Percentiles rank a stretch among this genome's conserved stretches.
phyloP scores from a whole-genome alignment of 2,113 vertebrate genomes.

The Clarias batrachus region DNA sequence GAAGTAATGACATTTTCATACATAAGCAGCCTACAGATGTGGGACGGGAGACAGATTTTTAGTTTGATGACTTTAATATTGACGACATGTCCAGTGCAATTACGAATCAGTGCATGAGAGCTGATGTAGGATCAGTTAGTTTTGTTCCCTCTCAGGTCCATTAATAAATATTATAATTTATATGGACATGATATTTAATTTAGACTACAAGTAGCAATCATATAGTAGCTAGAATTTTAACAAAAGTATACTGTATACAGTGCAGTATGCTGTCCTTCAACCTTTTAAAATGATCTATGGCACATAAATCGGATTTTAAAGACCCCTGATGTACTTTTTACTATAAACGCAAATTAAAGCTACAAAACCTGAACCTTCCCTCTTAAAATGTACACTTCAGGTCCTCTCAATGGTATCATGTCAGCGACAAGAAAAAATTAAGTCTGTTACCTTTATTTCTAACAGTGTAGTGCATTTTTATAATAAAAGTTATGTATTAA shows the following conservation, averaged over 20 bases:
- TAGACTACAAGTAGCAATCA: not conserved
- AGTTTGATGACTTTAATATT: not conserved
- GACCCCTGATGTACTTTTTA: too few relatives aligned
- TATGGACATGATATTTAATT: not conserved
- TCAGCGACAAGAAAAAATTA: not conserved
- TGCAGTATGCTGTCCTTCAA: too few relatives aligned
- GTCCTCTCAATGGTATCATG: too few relatives aligned
- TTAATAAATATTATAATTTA: not conserved
- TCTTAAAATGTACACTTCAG: too few relatives aligned
- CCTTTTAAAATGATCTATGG: too few relatives aligned
- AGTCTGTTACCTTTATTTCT: not conserved
- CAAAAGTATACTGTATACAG: not conserved
- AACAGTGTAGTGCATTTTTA: not conserved
- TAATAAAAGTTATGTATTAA: not conserved
- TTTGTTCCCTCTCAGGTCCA: not conserved
- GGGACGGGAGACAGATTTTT: not conserved
- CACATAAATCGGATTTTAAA: too few relatives aligned
- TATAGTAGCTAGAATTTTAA: not conserved
- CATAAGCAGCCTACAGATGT: not conserved
- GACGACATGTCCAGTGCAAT: not conserved
- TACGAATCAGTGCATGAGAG: not conserved
- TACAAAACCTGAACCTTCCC: too few relatives aligned
- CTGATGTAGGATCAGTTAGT: not conserved
- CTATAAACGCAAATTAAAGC: not conserved
- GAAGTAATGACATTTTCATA: slow-evolving; percentile 39